phyloP scores from a whole-genome alignment of 2,113 vertebrate genomes.

The Egretta garzetta region DNA sequence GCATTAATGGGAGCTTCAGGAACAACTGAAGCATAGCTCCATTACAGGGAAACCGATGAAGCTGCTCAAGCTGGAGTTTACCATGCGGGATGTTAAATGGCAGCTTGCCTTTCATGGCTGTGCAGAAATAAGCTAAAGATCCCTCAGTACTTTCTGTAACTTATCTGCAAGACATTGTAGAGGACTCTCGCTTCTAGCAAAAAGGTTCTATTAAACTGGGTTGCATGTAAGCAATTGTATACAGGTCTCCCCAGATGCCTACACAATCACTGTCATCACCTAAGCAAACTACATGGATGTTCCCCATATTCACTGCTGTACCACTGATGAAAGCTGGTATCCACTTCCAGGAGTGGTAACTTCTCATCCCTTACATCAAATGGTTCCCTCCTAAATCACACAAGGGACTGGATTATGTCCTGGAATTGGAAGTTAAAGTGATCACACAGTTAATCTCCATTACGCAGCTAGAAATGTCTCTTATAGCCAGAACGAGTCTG shows the following conservation, averaged over 20 bases:
- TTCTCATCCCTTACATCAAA: not conserved
- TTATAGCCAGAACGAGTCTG: not conserved
- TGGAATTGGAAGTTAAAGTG: fast-evolving
- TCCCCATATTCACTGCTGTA: not conserved
- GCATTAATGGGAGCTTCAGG: not conserved
- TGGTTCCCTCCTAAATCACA: not conserved
- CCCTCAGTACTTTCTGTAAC: not conserved
- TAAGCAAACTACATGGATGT: not conserved
- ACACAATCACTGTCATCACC: not conserved
- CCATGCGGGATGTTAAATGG: not conserved
- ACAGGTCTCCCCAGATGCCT: not conserved
- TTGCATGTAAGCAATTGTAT: not conserved
- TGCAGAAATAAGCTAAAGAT: not conserved
- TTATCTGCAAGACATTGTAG: not conserved
- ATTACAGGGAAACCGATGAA: not conserved
- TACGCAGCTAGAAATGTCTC: not conserved
- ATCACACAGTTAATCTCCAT: not conserved
- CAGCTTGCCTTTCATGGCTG: not conserved
- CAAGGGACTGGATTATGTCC: not conserved
- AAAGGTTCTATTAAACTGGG: not conserved
- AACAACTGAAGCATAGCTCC: not conserved
- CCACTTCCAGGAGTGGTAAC: not conserved
- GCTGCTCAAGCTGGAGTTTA: fast-evolving
- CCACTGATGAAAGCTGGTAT: no score
- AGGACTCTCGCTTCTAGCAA: not conserved